phyloP scores from a whole-genome alignment of 2,888 invertebrate species.

The Zele albiditarsus region DNA sequence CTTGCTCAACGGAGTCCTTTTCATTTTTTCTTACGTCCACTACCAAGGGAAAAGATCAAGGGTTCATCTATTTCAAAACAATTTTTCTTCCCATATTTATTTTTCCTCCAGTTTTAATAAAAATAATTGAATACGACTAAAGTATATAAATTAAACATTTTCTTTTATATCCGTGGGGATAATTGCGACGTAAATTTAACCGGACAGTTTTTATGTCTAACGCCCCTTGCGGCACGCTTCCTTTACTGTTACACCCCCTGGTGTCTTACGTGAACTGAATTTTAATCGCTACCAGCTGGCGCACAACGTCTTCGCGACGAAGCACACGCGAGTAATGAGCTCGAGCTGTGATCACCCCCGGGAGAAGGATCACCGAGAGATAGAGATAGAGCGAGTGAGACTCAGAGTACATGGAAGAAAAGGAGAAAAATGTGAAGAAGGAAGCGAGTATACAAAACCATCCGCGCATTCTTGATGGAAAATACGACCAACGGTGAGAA shows the following conservation, averaged over 20 bases:
- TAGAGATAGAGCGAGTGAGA: not conserved
- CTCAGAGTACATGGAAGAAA: not conserved
- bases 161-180: conserved; percentile 8
- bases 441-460: conserved; percentile 15
- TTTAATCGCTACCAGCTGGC: conserved; percentile 51
- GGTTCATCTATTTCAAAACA: conserved; percentile 26
- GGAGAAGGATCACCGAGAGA: conserved; percentile 5
- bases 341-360: conserved; percentile 41
- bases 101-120: not conserved
- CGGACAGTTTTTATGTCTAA: conserved; percentile 29
- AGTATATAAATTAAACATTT: conserved; percentile 24
- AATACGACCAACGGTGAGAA: conserved; percentile 48
- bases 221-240: conserved; percentile 17
- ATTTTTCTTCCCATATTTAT: not conserved
- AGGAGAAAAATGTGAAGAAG: conserved; percentile 14
- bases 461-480: conserved; percentile 49
- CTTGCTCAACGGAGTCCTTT: conserved; percentile 10
- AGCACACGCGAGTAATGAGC: conserved; percentile 55
- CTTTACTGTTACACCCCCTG: conserved; percentile 26
- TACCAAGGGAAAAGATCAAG: conserved; percentile 4
- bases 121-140: conserved; percentile 5
- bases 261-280: conserved; percentile 51
- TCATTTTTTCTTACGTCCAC: conserved; percentile 21
- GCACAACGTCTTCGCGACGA: conserved; percentile 39
- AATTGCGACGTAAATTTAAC: conserved; percentile 32